A percentile compares a stretch with the other conserved stretches of the same genome.
Evolutionary conservation across 1,140 invertebrate genomes (phyloP).

Genomic region (Conopomorpha cramerella): DNA sequence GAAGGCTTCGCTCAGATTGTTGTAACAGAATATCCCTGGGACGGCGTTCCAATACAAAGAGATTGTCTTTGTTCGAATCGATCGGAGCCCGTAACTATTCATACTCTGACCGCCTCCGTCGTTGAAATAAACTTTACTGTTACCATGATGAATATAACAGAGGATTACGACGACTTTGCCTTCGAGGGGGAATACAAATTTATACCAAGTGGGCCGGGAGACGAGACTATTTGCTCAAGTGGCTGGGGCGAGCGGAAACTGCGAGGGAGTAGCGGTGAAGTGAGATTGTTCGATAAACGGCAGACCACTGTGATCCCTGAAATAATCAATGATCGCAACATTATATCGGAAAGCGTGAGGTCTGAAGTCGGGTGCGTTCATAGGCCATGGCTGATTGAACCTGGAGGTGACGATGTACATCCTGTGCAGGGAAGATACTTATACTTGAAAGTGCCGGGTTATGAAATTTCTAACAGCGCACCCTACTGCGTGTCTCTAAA

Average conservation of each 20-base stretch:
- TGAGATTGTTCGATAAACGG: constrained; percentile 44
- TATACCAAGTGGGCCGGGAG: constrained; percentile 53
- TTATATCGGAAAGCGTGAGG: constrained; percentile 54
- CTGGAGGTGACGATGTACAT: constrained; percentile 57
- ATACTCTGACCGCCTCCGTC: constrained; percentile 68
- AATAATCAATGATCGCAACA: constrained; percentile 48
- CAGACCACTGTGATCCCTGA: constrained; percentile 40
- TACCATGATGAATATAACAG: constrained; percentile 78
- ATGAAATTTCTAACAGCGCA: constrained; percentile 60
- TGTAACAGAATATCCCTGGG: constrained; percentile 77
- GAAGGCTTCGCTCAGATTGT: constrained; percentile 68
- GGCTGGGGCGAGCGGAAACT: constrained; percentile 67
- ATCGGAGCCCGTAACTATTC: constrained; percentile 62
- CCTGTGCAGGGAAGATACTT: constrained; percentile 71
- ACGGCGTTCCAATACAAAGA: constrained; percentile 68
- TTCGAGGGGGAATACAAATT: constrained; percentile 83
- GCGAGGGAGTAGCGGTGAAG: constrained; percentile 73
- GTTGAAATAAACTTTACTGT: constrained; percentile 76
- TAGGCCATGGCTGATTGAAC: constrained; percentile 79
- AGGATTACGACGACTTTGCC: constrained; percentile 79
- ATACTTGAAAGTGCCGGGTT: constrained; percentile 71
- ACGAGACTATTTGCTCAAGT: constrained; percentile 63
- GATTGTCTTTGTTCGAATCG: constrained; percentile 78
- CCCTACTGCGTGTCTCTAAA: constrained; percentile 71
- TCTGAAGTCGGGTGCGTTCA: constrained; percentile 66